phyloP scores from a whole-genome alignment of 2,113 vertebrate genomes.

The Vulpes vulpes region DNA sequence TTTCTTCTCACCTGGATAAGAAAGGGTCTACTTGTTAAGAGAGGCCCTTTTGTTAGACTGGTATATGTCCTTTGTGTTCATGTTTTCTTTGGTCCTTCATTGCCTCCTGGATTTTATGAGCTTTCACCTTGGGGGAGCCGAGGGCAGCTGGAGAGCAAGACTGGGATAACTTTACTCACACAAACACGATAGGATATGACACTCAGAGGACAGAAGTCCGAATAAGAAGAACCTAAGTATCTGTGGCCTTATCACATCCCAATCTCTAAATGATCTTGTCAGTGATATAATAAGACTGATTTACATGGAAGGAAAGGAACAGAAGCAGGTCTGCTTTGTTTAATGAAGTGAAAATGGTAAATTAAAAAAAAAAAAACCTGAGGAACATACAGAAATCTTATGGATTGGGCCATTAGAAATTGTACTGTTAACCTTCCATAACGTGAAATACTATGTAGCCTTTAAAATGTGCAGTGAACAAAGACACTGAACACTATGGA shows the following conservation, averaged over 20 bases:
- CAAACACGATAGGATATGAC: background rate
- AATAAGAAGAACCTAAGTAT: slow-evolving; percentile 38
- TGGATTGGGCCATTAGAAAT: slow-evolving; percentile 65
- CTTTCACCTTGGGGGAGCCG: slow-evolving; percentile 70
- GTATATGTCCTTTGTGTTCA: slow-evolving; percentile 58
- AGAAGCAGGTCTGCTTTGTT: background rate
- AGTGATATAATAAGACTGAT: slow-evolving; percentile 84
- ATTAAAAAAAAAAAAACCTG: slow-evolving; percentile 77
- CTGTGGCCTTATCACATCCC: slow-evolving; percentile 68
- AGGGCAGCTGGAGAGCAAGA: background rate
- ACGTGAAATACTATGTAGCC: background rate
- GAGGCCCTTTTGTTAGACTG: slow-evolving; percentile 80
- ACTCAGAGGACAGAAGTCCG: slow-evolving; percentile 9
- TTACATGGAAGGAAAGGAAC: slow-evolving; percentile 24
- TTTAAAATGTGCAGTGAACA: background rate
- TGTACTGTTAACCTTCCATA: slow-evolving; percentile 63
- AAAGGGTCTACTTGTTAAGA: slow-evolving; percentile 72
- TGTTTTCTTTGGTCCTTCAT: slow-evolving; percentile 57
- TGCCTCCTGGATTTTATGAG: slow-evolving; percentile 66
- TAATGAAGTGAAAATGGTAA: slow-evolving; percentile 61
- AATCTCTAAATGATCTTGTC: slow-evolving; percentile 82
- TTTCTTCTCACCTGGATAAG: slow-evolving; percentile 84
- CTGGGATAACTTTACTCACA: background rate
- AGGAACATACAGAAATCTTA: slow-evolving; percentile 73
- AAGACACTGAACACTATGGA: background rate